A percentile compares a stretch with the other conserved stretches of the same genome.
Evolutionary conservation across 2,113 vertebrate genomes (phyloP).

Genomic region (Orientallactaga bullata): DNA sequence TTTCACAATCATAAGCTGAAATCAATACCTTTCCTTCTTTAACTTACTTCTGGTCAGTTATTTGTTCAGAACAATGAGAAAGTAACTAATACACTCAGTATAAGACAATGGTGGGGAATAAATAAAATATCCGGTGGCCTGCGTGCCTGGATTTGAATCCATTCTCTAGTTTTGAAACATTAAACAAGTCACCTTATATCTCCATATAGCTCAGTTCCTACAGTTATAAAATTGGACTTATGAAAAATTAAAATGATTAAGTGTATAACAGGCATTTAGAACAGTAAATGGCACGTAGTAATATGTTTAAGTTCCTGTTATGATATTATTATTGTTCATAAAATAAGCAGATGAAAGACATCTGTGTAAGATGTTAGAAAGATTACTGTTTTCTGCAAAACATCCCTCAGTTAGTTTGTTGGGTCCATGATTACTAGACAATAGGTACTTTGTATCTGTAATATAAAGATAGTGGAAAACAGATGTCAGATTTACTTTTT

Average conservation of each 20-base stretch:
- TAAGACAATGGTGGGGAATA: neutral
- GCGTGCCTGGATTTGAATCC: neutral
- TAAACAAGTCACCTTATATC: neutral
- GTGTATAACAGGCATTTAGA: neutral
- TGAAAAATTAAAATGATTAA: slow-evolving; percentile 19
- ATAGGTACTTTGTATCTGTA: neutral
- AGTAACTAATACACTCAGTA: neutral
- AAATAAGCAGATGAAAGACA: neutral
- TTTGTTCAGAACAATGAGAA: too few species aligned
- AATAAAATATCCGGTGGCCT: neutral
- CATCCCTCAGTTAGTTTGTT: neutral
- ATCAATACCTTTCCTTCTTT: too few species aligned
- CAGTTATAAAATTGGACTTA: neutral
- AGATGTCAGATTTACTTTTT: neutral
- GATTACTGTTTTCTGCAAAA: neutral
- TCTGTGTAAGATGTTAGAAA: neutral
- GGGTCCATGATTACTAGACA: neutral
- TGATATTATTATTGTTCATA: neutral
- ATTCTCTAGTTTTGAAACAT: neutral
- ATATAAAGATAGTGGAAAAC: neutral
- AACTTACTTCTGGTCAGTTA: too few species aligned
- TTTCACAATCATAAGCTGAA: too few species aligned
- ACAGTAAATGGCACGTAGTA: neutral
- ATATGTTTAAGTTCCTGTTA: neutral
- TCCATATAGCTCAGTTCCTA: slow-evolving; percentile 6